Evolutionary conservation across 2,113 vertebrate genomes (phyloP).

Genomic region (Propithecus coquereli): DNA sequence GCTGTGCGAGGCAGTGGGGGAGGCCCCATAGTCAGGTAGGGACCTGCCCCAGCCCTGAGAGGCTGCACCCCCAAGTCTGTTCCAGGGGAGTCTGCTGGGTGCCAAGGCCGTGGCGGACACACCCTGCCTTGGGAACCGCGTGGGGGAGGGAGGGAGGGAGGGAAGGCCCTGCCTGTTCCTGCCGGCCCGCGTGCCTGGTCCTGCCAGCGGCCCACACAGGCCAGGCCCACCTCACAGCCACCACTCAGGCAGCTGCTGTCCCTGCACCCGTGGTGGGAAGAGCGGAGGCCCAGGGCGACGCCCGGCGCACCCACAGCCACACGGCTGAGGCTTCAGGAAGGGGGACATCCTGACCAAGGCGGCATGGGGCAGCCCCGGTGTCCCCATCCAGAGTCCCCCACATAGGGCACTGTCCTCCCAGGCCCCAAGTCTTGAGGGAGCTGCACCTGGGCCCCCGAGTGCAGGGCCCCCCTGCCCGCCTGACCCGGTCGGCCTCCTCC

Average conservation of each 20-base stretch:
- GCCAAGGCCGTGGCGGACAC: neutral
- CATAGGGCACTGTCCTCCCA: rapidly evolving
- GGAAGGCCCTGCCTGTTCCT: neutral
- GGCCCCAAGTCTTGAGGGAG: neutral
- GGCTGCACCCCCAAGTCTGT: neutral
- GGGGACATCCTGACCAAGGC: neutral
- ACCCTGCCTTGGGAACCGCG: neutral
- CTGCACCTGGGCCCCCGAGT: rapidly evolving
- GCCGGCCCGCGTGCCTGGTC: neutral
- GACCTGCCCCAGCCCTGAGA: neutral
- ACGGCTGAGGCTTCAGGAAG: neutral
- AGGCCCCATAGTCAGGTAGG: rapidly evolving
- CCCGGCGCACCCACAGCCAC: rapidly evolving
- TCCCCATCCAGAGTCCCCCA: neutral
- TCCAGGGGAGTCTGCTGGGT: neutral
- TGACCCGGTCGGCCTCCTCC: rapidly evolving
- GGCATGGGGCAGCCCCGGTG: neutral
- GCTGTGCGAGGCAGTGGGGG: rapidly evolving
- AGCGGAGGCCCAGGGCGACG: no score
- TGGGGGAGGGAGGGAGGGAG: rapidly evolving
- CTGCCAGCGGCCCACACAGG: neutral
- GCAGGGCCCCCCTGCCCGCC: rapidly evolving
- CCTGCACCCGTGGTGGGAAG: rapidly evolving
- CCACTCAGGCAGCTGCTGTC: rapidly evolving
- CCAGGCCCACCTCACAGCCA: neutral